phyloP scores from a whole-genome alignment of 1,140 invertebrate species.

The Drosophila pachea region DNA sequence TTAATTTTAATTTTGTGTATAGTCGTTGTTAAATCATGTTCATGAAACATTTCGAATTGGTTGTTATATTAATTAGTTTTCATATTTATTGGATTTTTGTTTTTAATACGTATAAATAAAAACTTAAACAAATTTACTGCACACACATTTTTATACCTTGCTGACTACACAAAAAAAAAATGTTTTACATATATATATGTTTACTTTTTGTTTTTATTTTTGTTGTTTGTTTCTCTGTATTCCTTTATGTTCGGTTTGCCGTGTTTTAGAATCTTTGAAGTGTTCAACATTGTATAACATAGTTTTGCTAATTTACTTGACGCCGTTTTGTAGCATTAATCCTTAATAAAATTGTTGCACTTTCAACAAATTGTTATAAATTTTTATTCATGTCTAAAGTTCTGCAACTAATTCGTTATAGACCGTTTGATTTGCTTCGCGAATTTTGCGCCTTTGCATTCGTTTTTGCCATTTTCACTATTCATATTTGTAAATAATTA shows the following conservation, averaged over 20 bases:
- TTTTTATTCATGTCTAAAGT: constrained; percentile 36
- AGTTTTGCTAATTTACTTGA: constrained; percentile 53
- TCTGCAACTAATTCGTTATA: constrained; percentile 34
- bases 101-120: constrained; percentile 74
- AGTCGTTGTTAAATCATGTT: constrained; percentile 15
- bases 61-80: constrained; percentile 42
- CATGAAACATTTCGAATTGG: constrained; percentile 46
- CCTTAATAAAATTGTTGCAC: constrained; percentile 57
- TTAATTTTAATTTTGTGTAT: too few relatives aligned
- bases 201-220: constrained; percentile 26
- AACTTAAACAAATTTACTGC: constrained; percentile 76
- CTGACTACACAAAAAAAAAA: constrained; percentile 64
- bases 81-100: constrained; percentile 52
- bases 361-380: constrained; percentile 15
- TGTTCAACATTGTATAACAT: constrained; percentile 64
- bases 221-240: constrained; percentile 27
- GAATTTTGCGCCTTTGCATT: constrained; percentile 17
- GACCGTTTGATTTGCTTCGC: constrained; percentile 30
- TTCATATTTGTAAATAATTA: constrained; percentile 56
- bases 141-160: constrained; percentile 64
- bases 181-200: constrained; percentile 41
- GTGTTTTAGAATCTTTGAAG: constrained; percentile 64
- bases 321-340: constrained; percentile 39
- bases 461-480: constrained; percentile 22
- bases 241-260: constrained; percentile 1